Conservation (phyloP, 2,113 vertebrate genomes). For the Caracal caracal region DNA sequence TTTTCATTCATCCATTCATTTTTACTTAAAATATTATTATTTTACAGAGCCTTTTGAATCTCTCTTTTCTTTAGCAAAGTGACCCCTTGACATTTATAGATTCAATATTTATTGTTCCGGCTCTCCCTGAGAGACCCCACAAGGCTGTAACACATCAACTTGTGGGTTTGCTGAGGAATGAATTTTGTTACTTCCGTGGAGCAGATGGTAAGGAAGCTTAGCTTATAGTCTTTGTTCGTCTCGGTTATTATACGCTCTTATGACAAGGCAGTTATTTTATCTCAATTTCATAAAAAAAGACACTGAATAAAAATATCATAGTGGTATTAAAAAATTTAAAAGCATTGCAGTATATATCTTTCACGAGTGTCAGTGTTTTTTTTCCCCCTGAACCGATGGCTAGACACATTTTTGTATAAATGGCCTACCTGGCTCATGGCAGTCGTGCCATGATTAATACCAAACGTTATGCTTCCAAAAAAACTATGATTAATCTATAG, state of each 20-base stretch:
- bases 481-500: background rate
- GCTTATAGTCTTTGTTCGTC: background rate
- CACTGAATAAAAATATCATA: background rate
- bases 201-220: background rate
- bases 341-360: constrained; percentile 10
- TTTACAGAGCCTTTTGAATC: background rate
- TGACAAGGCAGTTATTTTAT: constrained; percentile 24
- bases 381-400: background rate
- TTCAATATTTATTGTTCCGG: background rate
- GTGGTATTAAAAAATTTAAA: background rate
- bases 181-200: background rate
- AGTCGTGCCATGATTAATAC: background rate
- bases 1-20: background rate
- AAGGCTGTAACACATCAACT: background rate
- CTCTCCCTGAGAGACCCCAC: background rate
- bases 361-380: background rate
- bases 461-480: background rate
- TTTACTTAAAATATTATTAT: constrained; percentile 48
- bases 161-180: background rate
- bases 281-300: constrained; percentile 41
- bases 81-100: background rate
- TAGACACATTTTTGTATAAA: background rate
- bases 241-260: background rate
- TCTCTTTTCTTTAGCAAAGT: constrained; percentile 39
- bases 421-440: background rate